A percentile compares a stretch with the other conserved stretches of the same genome.
Evolutionary conservation across 1,140 invertebrate genomes (phyloP).

Genomic region (Bombus soroeensis): DNA sequence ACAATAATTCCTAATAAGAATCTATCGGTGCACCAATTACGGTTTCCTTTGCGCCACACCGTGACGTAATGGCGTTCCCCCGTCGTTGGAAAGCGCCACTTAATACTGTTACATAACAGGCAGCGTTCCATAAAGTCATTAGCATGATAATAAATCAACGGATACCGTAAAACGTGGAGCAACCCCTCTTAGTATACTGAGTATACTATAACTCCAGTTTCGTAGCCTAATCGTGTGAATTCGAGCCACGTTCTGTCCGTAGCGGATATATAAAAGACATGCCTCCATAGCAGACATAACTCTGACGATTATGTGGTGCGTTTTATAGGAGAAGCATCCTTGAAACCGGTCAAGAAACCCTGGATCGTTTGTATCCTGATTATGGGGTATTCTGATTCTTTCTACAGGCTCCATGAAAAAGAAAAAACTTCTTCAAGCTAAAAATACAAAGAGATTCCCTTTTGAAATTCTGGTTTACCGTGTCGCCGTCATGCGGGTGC

Average conservation of each 20-base stretch:
- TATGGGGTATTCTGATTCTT: conserved; percentile 56
- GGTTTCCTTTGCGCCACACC: background rate
- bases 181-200: background rate
- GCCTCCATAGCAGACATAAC: background rate
- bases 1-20: background rate
- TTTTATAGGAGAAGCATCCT: conserved; percentile 47
- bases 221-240: background rate
- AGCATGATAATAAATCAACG: conserved; percentile 19
- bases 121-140: background rate
- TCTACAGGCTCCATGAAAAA: background rate
- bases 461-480: background rate
- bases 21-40: background rate
- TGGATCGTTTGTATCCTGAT: conserved; percentile 58
- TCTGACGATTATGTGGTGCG: background rate
- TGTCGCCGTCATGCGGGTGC: conserved; percentile 60
- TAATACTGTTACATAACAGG: conserved; percentile 26
- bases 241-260: background rate
- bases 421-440: background rate
- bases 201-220: background rate
- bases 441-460: background rate
- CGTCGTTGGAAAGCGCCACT: conserved; percentile 23
- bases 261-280: conserved; percentile 13
- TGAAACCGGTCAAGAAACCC: conserved; percentile 55
- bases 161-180: background rate
- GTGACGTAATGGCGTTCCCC: conserved; percentile 30